Base-by-base conservation (phyloP, 2,797 vertebrate genomes). In the Microctenopoma stevenorrisi region DNA sequence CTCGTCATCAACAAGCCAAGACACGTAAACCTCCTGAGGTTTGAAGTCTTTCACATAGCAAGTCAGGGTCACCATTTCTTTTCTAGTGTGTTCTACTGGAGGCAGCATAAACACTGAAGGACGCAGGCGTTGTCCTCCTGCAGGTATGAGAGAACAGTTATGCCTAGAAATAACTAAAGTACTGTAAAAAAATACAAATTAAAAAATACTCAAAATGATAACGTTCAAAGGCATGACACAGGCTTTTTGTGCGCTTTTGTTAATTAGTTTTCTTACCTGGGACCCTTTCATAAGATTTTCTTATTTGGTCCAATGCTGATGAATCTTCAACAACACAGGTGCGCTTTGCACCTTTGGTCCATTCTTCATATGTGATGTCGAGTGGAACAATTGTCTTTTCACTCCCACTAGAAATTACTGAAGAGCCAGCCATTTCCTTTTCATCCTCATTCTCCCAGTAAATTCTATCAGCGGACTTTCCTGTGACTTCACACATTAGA, bases 41-140 rank as follows among this genome's bases (percentile, higher is more conserved):
- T 11, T 86, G 93, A 96, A 96, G 64, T 83, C 84, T 67, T 74
- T 90, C 64, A 93, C 49, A 71, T 76, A 60, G 86, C 95, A 96
- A 82, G 93, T 92, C 75, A 95, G 33, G 60, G 86, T 93, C 78
- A 94, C 71, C 0, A 0, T 35, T 0, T 48, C 0, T 7, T 4
- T 48, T 30, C 7, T 35, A 74, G 79, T 74, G 0, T 92, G 82
- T 35, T 53, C 70, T 56, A 87, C 5, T 11, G 95, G 92, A 44
- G 76, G 54, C 72, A 93, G 64, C 82, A 94, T 85, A 74, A 86
- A 93, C 62, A 93, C 90, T 15, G 87, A 76, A 6, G 93, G 93
- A 47, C 58, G 66, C 30, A 26, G 46, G 40, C 0, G 0, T 0
- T 0, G 0, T 67, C 4, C 22, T 73, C 73, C 93, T 94, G 88